phyloP scores from a whole-genome alignment of 2,888 invertebrate genomes.

The Amiota communis region DNA sequence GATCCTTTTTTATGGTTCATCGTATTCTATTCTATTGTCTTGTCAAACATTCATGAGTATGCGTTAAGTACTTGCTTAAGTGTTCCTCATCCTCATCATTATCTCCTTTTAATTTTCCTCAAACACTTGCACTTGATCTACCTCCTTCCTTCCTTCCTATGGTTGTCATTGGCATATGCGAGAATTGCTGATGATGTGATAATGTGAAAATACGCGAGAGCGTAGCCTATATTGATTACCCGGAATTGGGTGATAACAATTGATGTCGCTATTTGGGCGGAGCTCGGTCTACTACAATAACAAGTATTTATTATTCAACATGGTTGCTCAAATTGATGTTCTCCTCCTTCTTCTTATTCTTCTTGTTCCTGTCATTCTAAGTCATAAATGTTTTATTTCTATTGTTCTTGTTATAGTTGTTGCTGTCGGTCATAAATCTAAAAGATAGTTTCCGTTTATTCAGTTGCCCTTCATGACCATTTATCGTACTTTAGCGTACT shows the following conservation, averaged over 20 bases:
- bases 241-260: conserved; percentile 61
- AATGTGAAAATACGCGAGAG: conserved; percentile 54
- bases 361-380: too few species aligned
- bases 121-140: too few species aligned
- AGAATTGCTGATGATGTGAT: conserved; percentile 55
- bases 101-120: conserved; percentile 7
- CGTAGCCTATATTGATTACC: conserved; percentile 45
- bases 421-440: conserved; percentile 53
- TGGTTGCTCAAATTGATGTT: conserved; percentile 10
- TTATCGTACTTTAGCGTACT: too few species aligned
- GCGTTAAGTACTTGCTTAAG: conserved; percentile 1
- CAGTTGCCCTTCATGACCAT: background rate
- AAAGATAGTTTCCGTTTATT: background rate
- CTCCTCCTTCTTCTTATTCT: conserved; percentile 39
- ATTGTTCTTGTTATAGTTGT: too few species aligned
- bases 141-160: too few species aligned
- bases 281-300: conserved; percentile 50
- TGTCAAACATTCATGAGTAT: conserved; percentile 28
- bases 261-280: conserved; percentile 44
- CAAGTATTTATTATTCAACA: conserved; percentile 51
- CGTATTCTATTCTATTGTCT: conserved; percentile 18
- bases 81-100: background rate
- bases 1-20: too few species aligned
- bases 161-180: background rate
- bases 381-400: conserved; percentile 50